Evolutionary conservation across 2,113 vertebrate species (phyloP), one percentile per base, ranked within the genome.

Genomic region (Leptobrachium ailaonicum): DNA sequence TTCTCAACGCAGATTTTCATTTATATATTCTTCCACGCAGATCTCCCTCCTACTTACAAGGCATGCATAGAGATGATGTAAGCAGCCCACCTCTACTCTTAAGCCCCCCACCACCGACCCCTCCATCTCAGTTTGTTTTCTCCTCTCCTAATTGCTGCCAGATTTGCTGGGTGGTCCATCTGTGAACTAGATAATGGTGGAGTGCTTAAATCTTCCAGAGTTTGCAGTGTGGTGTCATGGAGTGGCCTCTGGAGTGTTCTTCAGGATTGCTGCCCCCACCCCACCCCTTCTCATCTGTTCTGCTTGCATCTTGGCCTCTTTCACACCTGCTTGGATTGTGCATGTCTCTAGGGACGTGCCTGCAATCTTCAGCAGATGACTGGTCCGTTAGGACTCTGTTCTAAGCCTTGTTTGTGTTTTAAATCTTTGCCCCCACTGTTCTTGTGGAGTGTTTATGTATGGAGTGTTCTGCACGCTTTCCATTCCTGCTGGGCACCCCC

Each of bases 121-220:
- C 81, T 42, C 67, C 80, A 64, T 62, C 62, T 20, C 77, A 41
- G 9, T 85, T 87, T 89, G 88, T 84, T 89, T 90, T 86, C 85
- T 87, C 79, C 54, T 50, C 82, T 87, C 68, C 84, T 92, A 84
- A 87, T 85, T 88, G 85, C 85, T 88, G 85, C 85, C 90, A 89
- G 87, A 79, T 92, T 90, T 87, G 87, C 90, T 91, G 91, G 90
- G 90, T 92, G 91, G 92, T 91, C 91, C 89, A 86, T 88, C 87
- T 90, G 90, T 84, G 83, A 86, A 86, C 82, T 89, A 90, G 90
- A 92, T 89, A 90, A 88, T 83, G 82, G 89, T 80, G 73, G 83
- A 84, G 76, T 76, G 87, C 83, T 84, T 85, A 84, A 86, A 88
- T 85, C 84, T 83, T 70, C 79, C 79, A 78, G 79, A 84, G 87